These are phyloP conservation scores for Enteromius anoplus DNA, from an alignment of 2,797 vertebrate genomes.

Conservation along the genomic window DNA sequence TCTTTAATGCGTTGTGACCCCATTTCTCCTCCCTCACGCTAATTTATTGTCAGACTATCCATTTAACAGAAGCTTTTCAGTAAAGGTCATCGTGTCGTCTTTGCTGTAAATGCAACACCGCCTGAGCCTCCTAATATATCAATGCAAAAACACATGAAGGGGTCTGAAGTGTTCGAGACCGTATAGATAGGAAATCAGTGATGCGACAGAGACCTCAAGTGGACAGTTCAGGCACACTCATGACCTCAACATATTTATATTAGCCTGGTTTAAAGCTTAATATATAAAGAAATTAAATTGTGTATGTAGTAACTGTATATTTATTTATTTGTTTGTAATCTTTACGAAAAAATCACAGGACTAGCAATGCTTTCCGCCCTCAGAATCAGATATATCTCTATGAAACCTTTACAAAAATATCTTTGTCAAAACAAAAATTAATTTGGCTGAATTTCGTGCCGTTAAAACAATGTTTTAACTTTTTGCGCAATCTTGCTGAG, in stretches of 20 bases:
- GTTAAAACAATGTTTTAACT: too few relatives aligned
- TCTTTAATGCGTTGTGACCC: slow-evolving; percentile 9
- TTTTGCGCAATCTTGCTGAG: too few relatives aligned
- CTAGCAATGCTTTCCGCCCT: background rate
- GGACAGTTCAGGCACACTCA: background rate
- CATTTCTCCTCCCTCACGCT: background rate
- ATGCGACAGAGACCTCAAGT: slow-evolving; percentile 21
- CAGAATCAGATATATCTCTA: background rate
- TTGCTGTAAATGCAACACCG: slow-evolving; percentile 36
- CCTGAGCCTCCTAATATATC: slow-evolving; percentile 17
- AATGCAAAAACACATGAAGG: background rate
- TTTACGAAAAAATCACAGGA: background rate
- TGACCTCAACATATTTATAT: background rate
- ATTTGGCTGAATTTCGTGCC: too few relatives aligned
- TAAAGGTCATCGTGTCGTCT: slow-evolving; percentile 38
- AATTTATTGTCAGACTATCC: slow-evolving; percentile 32
- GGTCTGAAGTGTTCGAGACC: background rate
- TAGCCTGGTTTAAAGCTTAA: background rate
- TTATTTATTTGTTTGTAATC: background rate
- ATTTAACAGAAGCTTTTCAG: slow-evolving; percentile 31
- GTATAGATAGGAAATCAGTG: background rate
- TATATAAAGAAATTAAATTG: background rate
- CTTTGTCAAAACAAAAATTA: too few relatives aligned
- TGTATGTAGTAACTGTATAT: background rate
- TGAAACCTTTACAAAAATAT: background rate